Evolutionary conservation across 2,888 invertebrate species (phyloP).

Genomic region (Chalcis sispes): DNA sequence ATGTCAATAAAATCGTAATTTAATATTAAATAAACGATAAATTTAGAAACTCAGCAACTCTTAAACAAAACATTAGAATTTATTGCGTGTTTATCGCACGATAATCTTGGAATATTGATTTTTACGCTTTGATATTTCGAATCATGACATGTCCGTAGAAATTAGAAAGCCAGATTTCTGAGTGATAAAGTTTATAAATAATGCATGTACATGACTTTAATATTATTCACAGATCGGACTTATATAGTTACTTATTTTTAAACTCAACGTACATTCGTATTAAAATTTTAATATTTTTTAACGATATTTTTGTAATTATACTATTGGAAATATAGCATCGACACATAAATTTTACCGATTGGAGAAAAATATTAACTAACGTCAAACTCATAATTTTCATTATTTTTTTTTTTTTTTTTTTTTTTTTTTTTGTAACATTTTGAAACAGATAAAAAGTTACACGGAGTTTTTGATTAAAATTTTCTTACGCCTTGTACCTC

Average conservation of each 20-base stretch:
- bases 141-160: neutral
- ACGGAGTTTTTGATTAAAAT: constrained; percentile 29
- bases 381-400: too few species aligned
- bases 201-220: neutral
- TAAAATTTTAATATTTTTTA: neutral
- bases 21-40: too few species aligned
- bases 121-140: constrained; percentile 7
- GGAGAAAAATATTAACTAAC: constrained; percentile 21
- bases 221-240: neutral
- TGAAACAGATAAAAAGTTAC: constrained; percentile 42
- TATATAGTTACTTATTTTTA: neutral
- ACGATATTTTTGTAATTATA: neutral
- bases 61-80: too few species aligned
- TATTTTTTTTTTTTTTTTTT: too few species aligned
- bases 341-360: constrained; percentile 11
- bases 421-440: constrained; percentile 14
- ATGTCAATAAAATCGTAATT: too few species aligned
- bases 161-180: constrained; percentile 5
- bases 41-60: too few species aligned
- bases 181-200: constrained; percentile 4
- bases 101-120: constrained; percentile 33
- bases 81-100: constrained; percentile 27
- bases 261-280: neutral
- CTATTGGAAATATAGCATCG: neutral
- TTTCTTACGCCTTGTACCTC: constrained; percentile 10